These are phyloP conservation scores for Pardalotus punctatus DNA, from an alignment of 2,113 vertebrate species.

Conservation along the genomic window DNA sequence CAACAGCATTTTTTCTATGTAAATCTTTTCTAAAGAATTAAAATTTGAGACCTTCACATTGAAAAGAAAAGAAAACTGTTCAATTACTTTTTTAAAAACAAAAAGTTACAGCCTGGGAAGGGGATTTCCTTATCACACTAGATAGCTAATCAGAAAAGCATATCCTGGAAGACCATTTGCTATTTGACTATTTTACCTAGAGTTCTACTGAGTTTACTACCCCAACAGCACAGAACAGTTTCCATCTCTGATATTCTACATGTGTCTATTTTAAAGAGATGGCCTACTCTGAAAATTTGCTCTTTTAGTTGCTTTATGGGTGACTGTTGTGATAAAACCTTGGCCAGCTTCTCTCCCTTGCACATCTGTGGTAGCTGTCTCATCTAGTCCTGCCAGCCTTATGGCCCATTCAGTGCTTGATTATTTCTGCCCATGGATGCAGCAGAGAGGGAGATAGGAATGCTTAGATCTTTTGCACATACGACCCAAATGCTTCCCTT, in stretches of 20 bases:
- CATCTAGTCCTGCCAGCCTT: not conserved
- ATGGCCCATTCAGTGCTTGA: not conserved
- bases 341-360: not conserved
- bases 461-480: constrained; percentile 36
- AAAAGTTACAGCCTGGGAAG: not conserved
- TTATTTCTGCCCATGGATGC: constrained; percentile 1
- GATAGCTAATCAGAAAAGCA: not conserved
- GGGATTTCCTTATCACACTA: not conserved
- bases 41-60: not conserved
- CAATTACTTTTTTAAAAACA: not conserved
- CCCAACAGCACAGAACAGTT: not conserved
- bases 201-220: not conserved
- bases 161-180: not conserved
- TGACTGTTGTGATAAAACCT: not conserved
- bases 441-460: constrained; percentile 2
- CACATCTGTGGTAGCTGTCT: not conserved
- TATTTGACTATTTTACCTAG: not conserved
- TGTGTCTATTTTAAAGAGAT: not conserved
- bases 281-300: not conserved
- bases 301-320: not conserved
- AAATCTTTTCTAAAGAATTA: not conserved
- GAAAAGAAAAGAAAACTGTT: not conserved
- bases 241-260: not conserved
- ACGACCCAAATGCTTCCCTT: not conserved
- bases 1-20: not conserved